These are phyloP conservation scores for Microtus montanus DNA, from an alignment of 2,113 vertebrate species.

Conservation along the genomic window DNA sequence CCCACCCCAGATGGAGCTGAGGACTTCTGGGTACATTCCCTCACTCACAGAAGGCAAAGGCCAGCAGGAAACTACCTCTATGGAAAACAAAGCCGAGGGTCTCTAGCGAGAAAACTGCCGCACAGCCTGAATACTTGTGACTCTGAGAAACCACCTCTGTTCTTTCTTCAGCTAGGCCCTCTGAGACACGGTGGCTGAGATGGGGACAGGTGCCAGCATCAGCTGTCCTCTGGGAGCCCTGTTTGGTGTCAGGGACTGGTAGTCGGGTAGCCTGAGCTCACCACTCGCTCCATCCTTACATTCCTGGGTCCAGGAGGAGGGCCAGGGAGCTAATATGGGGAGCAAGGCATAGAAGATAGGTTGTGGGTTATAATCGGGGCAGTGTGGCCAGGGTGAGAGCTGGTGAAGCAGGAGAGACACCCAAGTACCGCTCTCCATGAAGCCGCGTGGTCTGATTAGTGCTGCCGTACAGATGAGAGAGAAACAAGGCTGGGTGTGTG, in stretches of 20 bases:
- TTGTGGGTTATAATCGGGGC: background rate
- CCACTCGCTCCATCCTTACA: background rate
- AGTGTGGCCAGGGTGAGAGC: background rate
- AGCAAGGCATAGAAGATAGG: background rate
- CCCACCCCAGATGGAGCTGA: background rate
- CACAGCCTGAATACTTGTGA: background rate
- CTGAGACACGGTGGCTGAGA: background rate
- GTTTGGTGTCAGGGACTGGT: background rate
- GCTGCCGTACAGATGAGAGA: background rate
- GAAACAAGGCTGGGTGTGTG: too few relatives aligned
- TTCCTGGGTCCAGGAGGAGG: background rate
- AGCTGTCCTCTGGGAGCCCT: background rate
- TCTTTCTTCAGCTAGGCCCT: background rate
- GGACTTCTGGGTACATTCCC: too few relatives aligned
- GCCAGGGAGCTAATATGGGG: background rate
- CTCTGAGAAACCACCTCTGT: background rate
- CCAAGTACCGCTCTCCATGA: background rate
- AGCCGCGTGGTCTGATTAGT: background rate
- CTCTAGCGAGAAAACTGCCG: background rate
- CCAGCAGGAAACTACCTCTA: background rate
- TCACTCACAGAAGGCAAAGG: background rate
- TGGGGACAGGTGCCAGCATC: rapidly evolving
- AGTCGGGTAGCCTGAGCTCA: background rate
- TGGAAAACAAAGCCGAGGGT: background rate
- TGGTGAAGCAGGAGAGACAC: too few relatives aligned